Base-by-base conservation (phyloP, 2,113 vertebrate species). In the Vimba vimba region DNA sequence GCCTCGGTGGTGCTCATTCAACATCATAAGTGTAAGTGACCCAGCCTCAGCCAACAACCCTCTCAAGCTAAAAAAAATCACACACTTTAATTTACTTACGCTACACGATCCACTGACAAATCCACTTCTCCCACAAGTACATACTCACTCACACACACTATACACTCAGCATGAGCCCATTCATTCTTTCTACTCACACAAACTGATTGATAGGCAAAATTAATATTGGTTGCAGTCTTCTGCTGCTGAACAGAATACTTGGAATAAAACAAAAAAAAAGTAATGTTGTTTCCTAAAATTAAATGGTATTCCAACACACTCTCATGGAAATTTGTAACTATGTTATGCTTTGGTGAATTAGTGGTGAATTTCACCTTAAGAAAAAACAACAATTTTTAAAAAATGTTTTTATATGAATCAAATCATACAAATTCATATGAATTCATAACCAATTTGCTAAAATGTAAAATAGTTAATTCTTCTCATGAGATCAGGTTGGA, bases 81-180 rank as follows among this genome's bases (percentile, higher is more conserved):
- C 60, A 82, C 79, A 52, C 62, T 82, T 82, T 68, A 50, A 82
- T 82, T 81, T 82, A 82, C 79, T 82, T 82, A 17, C 3, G 25
- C 25, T 50, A 43, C 9, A 50, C 39, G 27, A 82, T 66, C 39
- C 39, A 47, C 79, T 47, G 39, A 66, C 79, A 81, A 19, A 68
- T 68, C 79, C 45, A 68, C 79, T 82, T 17, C 19, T 36, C 19
- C 79, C 79, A 68, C 45, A 68, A 69, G 79, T 68, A 50, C 43
- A 66, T 39, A 68, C 60, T 66, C 79, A 82, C 73, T 52, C 13
- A 76, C n/a, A 52, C 25, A 82, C 25, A 23, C 17, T 50, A 45
- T 19, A 25, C 39, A 64, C 79, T 64, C 60, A 64, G 36, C 59
- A 64, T 43, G n/a, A 64, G 39, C 23, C 23, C 43, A 64, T 64